Conservation (phyloP, 2,113 vertebrate genomes). For the Amia ocellicauda region DNA sequence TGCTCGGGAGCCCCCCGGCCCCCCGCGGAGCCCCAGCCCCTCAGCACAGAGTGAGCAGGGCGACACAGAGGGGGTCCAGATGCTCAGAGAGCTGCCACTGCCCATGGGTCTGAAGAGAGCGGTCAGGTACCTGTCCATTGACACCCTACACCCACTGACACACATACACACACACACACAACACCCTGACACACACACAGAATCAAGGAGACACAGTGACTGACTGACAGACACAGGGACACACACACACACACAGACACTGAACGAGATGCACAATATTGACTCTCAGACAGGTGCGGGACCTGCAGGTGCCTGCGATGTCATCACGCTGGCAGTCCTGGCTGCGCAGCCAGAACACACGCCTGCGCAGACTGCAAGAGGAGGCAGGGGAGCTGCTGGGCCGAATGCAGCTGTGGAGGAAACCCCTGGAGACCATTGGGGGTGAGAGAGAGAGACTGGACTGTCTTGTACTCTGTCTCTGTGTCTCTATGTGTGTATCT, state of each 20-base stretch:
- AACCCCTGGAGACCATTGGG: conserved; percentile 62
- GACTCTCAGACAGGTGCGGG: conserved; percentile 55
- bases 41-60: conserved; percentile 20
- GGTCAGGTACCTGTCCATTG: conserved; percentile 41
- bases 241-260: background rate
- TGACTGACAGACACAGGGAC: no score
- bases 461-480: no score
- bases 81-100: conserved; percentile 41
- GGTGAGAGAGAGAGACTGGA: conserved; percentile 49
- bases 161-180: no score
- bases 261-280: background rate
- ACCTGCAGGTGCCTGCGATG: conserved; percentile 49
- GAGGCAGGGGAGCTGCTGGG: conserved; percentile 25
- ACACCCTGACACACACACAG: no score
- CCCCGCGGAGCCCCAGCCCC: conserved; percentile 32
- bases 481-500: no score
- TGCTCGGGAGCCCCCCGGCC: conserved; percentile 36
- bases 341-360: conserved; percentile 42
- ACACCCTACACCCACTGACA: no score
- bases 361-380: conserved; percentile 34
- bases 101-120: conserved; percentile 58
- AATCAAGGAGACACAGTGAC: no score
- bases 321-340: conserved; percentile 52
- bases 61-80: background rate
- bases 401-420: conserved; percentile 57